phyloP scores from a whole-genome alignment of 2,113 vertebrate genomes.

The Strix uralensis region DNA sequence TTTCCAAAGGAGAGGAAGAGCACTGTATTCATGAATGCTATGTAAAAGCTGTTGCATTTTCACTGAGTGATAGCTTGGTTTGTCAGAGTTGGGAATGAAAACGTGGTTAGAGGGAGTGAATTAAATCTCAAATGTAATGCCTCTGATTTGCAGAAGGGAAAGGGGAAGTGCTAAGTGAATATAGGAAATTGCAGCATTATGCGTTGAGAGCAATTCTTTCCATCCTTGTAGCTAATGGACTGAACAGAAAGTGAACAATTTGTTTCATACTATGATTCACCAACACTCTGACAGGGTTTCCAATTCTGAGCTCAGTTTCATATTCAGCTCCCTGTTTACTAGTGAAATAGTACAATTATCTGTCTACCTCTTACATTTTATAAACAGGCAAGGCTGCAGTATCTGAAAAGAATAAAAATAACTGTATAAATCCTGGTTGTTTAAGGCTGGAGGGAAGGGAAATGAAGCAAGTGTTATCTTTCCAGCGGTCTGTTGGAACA shows the following conservation, averaged over 20 bases:
- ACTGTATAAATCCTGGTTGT: constrained; percentile 56
- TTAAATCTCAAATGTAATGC: constrained; percentile 65
- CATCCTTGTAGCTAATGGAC: constrained; percentile 76
- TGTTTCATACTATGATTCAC: constrained; percentile 78
- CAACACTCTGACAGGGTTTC: constrained; percentile 73
- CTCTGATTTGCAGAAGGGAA: constrained; percentile 60
- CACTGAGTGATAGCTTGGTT: constrained; percentile 9
- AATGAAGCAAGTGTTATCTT: constrained; percentile 36
- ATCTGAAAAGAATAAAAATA: constrained; percentile 54
- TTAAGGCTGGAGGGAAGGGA: constrained; percentile 38
- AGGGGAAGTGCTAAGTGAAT: constrained; percentile 73
- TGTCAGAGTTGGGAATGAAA: constrained; percentile 65
- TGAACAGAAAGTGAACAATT: constrained; percentile 78
- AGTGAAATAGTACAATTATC: constrained; percentile 73
- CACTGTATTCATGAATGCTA: not conserved
- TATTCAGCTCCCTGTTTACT: constrained; percentile 73
- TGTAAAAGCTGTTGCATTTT: constrained; percentile 28
- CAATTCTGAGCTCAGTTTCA: constrained; percentile 66
- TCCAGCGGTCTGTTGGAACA: not conserved
- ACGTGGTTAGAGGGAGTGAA: constrained; percentile 63
- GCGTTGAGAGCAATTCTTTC: constrained; percentile 73
- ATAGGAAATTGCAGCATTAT: constrained; percentile 75
- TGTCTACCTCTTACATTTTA: constrained; percentile 57
- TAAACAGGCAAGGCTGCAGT: constrained; percentile 60
- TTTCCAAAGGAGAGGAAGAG: not conserved